Evolutionary conservation across 1,140 invertebrate genomes (phyloP), one percentile per base, ranked within the genome.

Genomic region (Lasioglossum albipes): DNA sequence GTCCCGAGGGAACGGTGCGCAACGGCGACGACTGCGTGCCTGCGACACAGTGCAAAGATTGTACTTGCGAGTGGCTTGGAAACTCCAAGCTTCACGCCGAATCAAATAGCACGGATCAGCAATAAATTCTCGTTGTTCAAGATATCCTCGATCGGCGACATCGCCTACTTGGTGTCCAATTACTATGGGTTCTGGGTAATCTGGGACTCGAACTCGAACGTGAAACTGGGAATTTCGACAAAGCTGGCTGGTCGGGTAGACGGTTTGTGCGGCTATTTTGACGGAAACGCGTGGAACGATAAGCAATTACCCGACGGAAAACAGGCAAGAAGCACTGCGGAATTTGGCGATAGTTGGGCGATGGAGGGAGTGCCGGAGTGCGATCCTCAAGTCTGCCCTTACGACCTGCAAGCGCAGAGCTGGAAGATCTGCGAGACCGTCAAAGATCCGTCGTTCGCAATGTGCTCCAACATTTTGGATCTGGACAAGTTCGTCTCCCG

Each of bases 231-330:
- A 74, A 95, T 97, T 75, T 93, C 94, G 0, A 94, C 94, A n/a
- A 94, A 94, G 83, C 93, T 96, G 54, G 86, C 91, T 49, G 92
- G 94, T 4, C 91, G 94, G 68, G 95, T 97, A 0, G 96, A 97
- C 87, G 97, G 97, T 2, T 88, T 98, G 1, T 98, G 97, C 87
- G 97, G 97, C 6, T 96, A 94, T 75, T 97, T 95, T 88, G 96
- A 97, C 91, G 95, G 95, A 1, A n/a, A n/a, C 45, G 75, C 90
- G 0, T 82, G 85, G 36, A 96, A 97, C 89, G 97, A 98, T 88
- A 95, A 95, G 67, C 93, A 95, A 16, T 94, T 95, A 79, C 96
- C 97, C 0, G 94, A 96, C 89, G 97, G 96, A 1, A 90, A 84
- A 31, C 83, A 94, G 16, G 94, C 96, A 4, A 88, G 91, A n/a